A percentile compares a stretch with the other conserved stretches of the same genome.
phyloP scores from a whole-genome alignment of 1,140 invertebrate species.

The Goniozus legneri region DNA sequence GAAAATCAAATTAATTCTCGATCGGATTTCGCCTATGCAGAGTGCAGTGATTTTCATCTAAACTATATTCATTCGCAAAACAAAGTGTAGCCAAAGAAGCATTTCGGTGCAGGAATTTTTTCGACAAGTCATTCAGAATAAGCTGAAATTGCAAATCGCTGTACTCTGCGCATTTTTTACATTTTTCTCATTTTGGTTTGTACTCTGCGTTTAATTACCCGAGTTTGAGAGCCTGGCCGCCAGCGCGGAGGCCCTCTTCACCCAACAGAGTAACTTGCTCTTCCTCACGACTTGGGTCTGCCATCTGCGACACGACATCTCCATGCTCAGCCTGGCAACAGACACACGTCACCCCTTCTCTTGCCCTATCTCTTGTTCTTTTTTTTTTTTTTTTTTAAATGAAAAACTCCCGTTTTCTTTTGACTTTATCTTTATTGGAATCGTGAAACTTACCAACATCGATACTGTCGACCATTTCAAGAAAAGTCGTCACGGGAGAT shows the following conservation, averaged over 20 bases:
- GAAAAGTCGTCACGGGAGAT: too few species aligned
- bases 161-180: constrained; percentile 40
- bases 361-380: constrained; percentile 42
- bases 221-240: constrained; percentile 91
- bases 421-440: constrained; percentile 11
- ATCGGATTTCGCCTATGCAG: too few species aligned
- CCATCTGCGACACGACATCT: constrained; percentile 75
- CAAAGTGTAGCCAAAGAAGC: too few species aligned
- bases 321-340: constrained; percentile 65
- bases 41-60: too few species aligned
- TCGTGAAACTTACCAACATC: constrained; percentile 12
- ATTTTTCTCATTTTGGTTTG: constrained; percentile 24
- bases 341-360: constrained; percentile 55
- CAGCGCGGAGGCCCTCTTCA: constrained; percentile 87
- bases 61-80: too few species aligned
- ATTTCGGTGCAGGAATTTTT: background rate
- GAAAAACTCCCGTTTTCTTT: background rate
- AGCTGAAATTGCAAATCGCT: constrained; percentile 16
- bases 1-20: too few species aligned
- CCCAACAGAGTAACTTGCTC: constrained; percentile 91
- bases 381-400: constrained; percentile 5
- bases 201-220: constrained; percentile 69
- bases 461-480: background rate
- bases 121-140: background rate
- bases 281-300: constrained; percentile 86